A percentile compares a stretch with the other conserved stretches of the same genome.
phyloP scores from a whole-genome alignment of 2,888 invertebrate species.

The Eubasilissa splendida region DNA sequence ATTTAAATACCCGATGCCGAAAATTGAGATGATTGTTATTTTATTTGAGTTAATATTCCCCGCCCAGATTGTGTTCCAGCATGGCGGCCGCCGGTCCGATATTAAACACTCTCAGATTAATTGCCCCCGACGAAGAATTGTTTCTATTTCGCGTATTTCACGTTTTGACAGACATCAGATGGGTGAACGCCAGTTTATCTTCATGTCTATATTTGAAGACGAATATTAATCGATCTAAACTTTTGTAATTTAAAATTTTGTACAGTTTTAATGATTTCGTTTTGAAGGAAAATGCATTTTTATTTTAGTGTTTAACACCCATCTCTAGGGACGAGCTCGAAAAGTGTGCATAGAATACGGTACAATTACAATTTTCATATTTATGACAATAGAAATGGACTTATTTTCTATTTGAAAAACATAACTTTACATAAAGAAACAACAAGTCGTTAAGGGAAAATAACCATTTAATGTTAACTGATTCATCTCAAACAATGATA shows the following conservation, averaged over 20 bases:
- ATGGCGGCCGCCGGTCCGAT: slow-evolving; percentile 24
- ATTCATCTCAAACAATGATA: no score
- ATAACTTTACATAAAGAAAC: no score
- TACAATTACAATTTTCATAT: no score
- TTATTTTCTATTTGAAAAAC: no score
- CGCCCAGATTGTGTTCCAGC: background rate
- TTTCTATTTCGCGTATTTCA: slow-evolving; percentile 28
- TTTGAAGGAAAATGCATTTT: no score
- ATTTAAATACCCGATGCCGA: slow-evolving; percentile 46
- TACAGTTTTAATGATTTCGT: background rate
- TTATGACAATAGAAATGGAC: no score
- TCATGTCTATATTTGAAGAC: slow-evolving; percentile 10
- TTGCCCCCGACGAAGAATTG: slow-evolving; percentile 26
- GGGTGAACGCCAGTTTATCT: background rate
- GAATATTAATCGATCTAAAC: background rate
- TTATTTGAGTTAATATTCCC: slow-evolving; percentile 54
- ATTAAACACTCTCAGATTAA: slow-evolving; percentile 27
- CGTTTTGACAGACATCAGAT: slow-evolving; percentile 32
- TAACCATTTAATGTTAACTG: no score
- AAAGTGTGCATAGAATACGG: no score
- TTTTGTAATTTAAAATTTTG: background rate
- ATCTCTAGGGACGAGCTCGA: no score
- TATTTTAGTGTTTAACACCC: no score
- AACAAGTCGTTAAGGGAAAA: no score
- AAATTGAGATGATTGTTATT: slow-evolving; percentile 57